Percentiles rank a stretch among this genome's conserved stretches.
phyloP scores from a whole-genome alignment of 2,113 vertebrate species.

The Caranx melampygus region DNA sequence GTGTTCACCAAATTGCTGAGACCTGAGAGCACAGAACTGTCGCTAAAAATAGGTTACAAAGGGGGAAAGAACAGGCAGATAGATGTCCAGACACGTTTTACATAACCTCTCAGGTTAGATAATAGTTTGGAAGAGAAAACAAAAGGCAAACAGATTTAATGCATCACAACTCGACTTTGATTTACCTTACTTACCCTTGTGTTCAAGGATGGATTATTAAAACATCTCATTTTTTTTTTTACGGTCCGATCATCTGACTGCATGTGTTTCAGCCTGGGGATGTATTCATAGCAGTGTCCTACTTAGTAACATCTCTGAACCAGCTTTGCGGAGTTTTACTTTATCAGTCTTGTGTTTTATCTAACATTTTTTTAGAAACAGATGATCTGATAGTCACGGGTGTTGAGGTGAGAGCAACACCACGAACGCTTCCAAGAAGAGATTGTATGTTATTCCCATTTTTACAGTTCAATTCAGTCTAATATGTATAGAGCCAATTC shows the following conservation, averaged over 20 bases:
- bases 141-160: neutral
- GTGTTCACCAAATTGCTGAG: neutral
- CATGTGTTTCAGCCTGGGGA: neutral
- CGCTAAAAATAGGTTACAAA: slow-evolving; percentile 13
- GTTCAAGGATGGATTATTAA: neutral
- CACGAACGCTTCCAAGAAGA: too few relatives aligned
- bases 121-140: too few relatives aligned
- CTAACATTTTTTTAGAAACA: too few relatives aligned
- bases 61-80: neutral
- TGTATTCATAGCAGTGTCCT: neutral
- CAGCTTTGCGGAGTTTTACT: neutral
- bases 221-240: neutral
- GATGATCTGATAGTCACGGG: too few relatives aligned
- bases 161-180: neutral
- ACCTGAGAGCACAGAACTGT: neutral
- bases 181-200: neutral
- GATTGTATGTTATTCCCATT: too few relatives aligned
- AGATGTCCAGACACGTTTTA: neutral
- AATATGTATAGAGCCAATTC: too few relatives aligned
- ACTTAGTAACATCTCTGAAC: neutral
- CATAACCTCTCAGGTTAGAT: neutral
- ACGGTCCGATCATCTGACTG: neutral
- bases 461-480: too few relatives aligned
- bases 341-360: too few relatives aligned
- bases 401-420: too few relatives aligned